Base-by-base conservation (phyloP, 2,797 vertebrate species). In the Ataeniobius toweri region DNA sequence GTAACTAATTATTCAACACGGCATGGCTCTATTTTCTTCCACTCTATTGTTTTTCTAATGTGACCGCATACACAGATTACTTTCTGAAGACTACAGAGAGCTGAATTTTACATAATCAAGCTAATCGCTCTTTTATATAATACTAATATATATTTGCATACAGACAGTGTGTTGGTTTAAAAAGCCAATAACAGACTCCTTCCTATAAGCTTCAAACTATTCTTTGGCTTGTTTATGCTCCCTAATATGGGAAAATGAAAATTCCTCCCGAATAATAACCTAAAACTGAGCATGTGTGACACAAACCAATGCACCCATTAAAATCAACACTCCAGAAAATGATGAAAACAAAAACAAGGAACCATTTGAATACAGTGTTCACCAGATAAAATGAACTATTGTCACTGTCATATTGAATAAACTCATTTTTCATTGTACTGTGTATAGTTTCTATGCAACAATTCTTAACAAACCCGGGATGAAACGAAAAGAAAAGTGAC, bases 211-310 rank as follows among this genome's bases (percentile, higher is more conserved):
- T 70, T 88, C 28, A 76, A 74, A 80, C 74, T 79, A 71, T 73
- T 56, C 81, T 83, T 76, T 83, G 20, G 44, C 46, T 82, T 28
- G 76, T 53, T 18, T 4, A 1, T 50, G 65, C 46, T 73, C 63
- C 44, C 31, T 86, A 48, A 79, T 82, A 80, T 71, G 51, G 18
- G 71, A 22, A 67, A 85, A 88, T 88, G 53, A 79, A 82, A 86
- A 78, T 53, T 81, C 73, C 80, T 78, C 53, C 41, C 0, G 0
- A 80, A 76, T 75, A 80, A 79, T 41, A 75, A 76, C 55, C 61
- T 80, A 53, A 79, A 85, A 84, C 65, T 83, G 71, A 78, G 77
- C 24, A 68, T 68, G 65, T 68, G 65, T 41, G 31, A 71, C 24
- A 73, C 26, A 76, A 63, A 74, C 46, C 46, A 73, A 68, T 12